phyloP scores from a whole-genome alignment of 1,140 invertebrate species.

The Mya arenaria region DNA sequence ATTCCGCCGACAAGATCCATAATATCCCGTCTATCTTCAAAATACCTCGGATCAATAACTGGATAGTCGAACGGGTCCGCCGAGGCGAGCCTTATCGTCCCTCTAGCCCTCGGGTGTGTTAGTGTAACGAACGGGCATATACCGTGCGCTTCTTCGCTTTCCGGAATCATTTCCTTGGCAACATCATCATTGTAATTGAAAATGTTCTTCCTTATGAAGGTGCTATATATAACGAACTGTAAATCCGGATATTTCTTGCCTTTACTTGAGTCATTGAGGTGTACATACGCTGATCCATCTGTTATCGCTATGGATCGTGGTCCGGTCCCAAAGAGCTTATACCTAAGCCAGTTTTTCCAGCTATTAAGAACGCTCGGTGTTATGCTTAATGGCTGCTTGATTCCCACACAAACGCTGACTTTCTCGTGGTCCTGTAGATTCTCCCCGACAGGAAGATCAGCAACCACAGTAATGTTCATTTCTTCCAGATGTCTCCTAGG shows the following conservation, averaged over 20 bases:
- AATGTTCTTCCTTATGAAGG: neutral
- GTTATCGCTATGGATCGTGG: neutral
- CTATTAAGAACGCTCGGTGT: too few species aligned
- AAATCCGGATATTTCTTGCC: conserved; percentile 1
- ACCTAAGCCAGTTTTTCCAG: too few species aligned
- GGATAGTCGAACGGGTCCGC: conserved; percentile 90
- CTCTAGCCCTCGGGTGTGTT: conserved; percentile 63
- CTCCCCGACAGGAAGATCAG: conserved; percentile 34
- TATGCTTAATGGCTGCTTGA: neutral
- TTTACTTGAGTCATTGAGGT: neutral
- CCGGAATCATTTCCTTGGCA: neutral
- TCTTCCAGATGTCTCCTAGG: conserved; percentile 80
- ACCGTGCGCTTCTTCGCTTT: neutral
- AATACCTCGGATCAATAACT: conserved; percentile 87
- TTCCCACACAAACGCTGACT: neutral
- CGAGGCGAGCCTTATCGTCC: conserved; percentile 70
- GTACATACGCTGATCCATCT: conserved; percentile 4
- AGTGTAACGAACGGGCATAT: neutral
- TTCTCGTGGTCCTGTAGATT: conserved; percentile 24
- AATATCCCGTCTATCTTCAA: conserved; percentile 57
- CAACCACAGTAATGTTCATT: conserved; percentile 6
- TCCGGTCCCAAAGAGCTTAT: neutral
- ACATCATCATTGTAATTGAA: conserved; percentile 3
- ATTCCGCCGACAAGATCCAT: conserved; percentile 59
- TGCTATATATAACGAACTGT: neutral